These are phyloP conservation scores for Nephrotoma guestfalica DNA, from an alignment of 2,888 invertebrate species.

Conservation along the genomic window DNA sequence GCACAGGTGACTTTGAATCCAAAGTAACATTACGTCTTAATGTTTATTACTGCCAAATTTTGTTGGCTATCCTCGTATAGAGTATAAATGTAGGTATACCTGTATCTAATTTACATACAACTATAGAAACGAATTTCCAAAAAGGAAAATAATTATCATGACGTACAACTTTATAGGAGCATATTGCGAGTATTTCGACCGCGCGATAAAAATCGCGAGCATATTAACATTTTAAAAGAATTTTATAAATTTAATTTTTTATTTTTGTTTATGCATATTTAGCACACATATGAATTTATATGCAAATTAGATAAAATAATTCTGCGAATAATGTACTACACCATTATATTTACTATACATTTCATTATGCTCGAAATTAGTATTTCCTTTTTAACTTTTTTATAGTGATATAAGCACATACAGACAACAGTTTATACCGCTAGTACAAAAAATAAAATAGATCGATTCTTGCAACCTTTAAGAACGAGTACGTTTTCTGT, in stretches of 20 bases:
- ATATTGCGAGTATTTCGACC: not conserved
- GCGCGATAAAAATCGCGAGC: not conserved
- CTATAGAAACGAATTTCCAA: not conserved
- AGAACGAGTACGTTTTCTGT: not conserved
- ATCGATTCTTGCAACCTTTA: not conserved
- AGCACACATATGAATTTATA: not conserved
- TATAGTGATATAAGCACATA: too few relatives aligned
- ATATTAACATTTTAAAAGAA: not conserved
- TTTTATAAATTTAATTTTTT: not conserved
- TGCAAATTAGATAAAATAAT: not conserved
- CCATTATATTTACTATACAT: not conserved
- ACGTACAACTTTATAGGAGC: not conserved
- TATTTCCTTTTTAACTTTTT: too few relatives aligned
- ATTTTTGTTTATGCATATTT: not conserved
- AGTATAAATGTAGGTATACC: too few relatives aligned
- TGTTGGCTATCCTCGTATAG: too few relatives aligned
- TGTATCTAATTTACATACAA: not conserved
- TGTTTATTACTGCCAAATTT: too few relatives aligned
- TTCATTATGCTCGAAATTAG: not conserved
- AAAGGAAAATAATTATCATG: not conserved
- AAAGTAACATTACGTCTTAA: too few relatives aligned
- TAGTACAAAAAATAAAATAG: not conserved
- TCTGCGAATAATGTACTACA: not conserved
- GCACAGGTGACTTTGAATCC: too few relatives aligned
- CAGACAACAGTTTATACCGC: not conserved